A percentile compares a stretch with the other conserved stretches of the same genome.
Evolutionary conservation across 2,113 vertebrate genomes (phyloP).

Genomic region (Dipodomys stephensi): DNA sequence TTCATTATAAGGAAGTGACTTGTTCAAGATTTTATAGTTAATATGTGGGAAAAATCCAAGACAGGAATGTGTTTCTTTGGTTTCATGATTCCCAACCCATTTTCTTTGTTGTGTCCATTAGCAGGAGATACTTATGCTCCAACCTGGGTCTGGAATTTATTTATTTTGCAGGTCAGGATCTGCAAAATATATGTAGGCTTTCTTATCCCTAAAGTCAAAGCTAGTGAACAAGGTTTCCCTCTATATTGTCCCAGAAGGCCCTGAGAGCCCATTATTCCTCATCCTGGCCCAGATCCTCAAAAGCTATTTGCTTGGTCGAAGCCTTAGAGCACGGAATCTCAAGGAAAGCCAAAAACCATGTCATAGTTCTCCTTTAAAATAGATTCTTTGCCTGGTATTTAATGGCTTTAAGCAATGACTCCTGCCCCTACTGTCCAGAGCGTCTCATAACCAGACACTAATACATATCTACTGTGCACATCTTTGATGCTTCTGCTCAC

Average conservation of each 20-base stretch:
- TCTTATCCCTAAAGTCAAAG: not conserved
- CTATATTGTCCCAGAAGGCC: not conserved
- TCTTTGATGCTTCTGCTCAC: not conserved
- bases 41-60: not conserved
- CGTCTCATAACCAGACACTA: not conserved
- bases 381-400: conserved; percentile 4
- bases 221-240: not conserved
- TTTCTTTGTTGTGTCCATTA: not conserved
- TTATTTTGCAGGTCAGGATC: not conserved
- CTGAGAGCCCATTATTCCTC: not conserved
- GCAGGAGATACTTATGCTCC: accelerated
- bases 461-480: accelerated
- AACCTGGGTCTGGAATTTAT: not conserved
- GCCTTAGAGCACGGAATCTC: not conserved
- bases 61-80: not conserved
- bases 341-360: not conserved
- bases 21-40: not conserved
- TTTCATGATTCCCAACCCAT: not conserved
- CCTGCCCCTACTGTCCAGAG: too few species aligned
- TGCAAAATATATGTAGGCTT: not conserved
- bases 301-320: not conserved
- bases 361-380: not conserved
- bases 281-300: not conserved
- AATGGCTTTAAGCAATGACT: not conserved
- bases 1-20: conserved; percentile 2